Evolutionary conservation across 92 coral and sea anemone genomes (phyloP).

Genomic region (Epizoanthus rinbou): DNA sequence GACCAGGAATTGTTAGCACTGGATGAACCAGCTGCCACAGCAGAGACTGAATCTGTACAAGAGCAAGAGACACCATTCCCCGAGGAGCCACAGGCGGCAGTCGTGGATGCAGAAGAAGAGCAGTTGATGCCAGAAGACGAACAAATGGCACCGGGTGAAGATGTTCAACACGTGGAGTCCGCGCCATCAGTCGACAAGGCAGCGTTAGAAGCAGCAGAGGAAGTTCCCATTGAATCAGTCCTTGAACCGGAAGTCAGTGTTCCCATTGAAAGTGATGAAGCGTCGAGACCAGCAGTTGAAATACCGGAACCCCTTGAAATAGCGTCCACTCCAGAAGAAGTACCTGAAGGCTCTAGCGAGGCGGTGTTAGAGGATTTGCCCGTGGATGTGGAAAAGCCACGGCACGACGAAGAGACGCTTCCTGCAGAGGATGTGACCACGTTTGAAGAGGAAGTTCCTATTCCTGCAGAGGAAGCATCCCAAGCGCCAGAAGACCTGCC

Average conservation of each 20-base stretch:
- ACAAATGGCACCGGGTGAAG: constrained; percentile 18
- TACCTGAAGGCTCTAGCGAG: constrained; percentile 13
- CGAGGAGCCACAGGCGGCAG: constrained; percentile 1
- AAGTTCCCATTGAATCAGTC: constrained; percentile 37
- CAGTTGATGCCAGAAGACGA: constrained; percentile 33
- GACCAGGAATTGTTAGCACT: background rate
- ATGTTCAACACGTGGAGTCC: constrained; percentile 16
- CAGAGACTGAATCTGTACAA: background rate
- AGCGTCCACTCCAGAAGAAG: constrained; percentile 13
- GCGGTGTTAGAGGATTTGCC: background rate
- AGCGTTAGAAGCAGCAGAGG: constrained; percentile 28
- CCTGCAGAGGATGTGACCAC: constrained; percentile 30
- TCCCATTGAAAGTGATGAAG: constrained; percentile 30
- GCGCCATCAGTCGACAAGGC: constrained; percentile 25
- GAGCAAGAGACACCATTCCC: background rate
- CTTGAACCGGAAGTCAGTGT: constrained; percentile 27
- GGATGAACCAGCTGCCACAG: background rate
- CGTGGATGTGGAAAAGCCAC: background rate
- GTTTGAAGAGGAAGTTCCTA: constrained; percentile 13
- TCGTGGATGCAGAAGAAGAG: background rate
- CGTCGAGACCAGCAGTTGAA: constrained; percentile 32
- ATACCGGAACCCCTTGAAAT: constrained; percentile 30
- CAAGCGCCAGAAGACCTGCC: constrained; percentile 18
- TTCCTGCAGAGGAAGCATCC: background rate
- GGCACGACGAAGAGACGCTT: constrained; percentile 22